Evolutionary conservation across 2,888 invertebrate genomes (phyloP), one percentile per base, ranked within the genome.

Genomic region (Drosophila subquinaria): DNA sequence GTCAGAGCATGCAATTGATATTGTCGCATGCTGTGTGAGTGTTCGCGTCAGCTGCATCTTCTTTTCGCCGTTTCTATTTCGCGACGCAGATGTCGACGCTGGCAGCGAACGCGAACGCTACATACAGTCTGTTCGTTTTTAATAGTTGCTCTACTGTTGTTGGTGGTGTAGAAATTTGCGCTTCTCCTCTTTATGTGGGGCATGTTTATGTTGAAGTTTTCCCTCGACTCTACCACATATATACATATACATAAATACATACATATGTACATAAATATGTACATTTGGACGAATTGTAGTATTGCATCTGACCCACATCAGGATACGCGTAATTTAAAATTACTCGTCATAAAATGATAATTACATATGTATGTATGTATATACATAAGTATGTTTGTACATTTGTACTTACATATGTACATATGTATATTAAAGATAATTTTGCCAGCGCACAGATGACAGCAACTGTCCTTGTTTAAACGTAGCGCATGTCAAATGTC

Each of bases 401-500:
- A 27, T 17, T 27, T 27, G 23, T 23, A 23, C 4, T 3, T 27
- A 27, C 1, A 1, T 27, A 27, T 27, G 27, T 27, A 27, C 0
- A 1, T 27, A 27, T 6, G 5, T 48, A n/a, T 38, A 52, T n/a
- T 10, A 0, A 1, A n/a, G 13, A n/a, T 30, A 20, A 20, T 9
- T 5, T 11, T 13, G 4, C n/a, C 40, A 10, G 33, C 13, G 50
- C 40, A 74, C 47, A 61, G 69, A 56, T 69, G 53, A 63, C 36
- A 27, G 42, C 76, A 71, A 68, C 63, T 73, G 63, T 78, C 35
- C 23, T 38, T 38, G 47, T 45, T 23, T 38, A 36, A 48, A 38
- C 45, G 64, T 67, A 88, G 77, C 74, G 73, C 56, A 74, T 72
- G 43, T 30, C 17, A 38, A 63, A 60, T 55, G 71, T 76, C 77